Conservation (phyloP, 2,113 vertebrate species). For the Machaerirhynchus nigripectus region DNA sequence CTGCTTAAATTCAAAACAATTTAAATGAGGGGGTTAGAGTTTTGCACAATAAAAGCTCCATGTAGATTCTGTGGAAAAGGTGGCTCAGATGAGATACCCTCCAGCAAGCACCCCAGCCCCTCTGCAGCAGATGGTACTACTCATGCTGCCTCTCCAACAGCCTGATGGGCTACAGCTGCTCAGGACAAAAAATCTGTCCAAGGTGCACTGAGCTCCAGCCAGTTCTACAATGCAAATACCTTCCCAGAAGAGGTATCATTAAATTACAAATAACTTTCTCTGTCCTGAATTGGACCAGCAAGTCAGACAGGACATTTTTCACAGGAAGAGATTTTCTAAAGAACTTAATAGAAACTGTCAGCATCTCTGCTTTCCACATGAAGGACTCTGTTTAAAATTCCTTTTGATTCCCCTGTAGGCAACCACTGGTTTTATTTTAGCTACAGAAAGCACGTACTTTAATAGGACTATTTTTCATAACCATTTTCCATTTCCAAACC, state of each 20-base stretch:
- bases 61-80: background rate
- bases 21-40: background rate
- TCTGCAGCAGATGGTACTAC: background rate
- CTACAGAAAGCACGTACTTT: background rate
- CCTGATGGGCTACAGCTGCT: background rate
- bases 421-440: background rate
- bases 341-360: constrained; percentile 2
- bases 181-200: background rate
- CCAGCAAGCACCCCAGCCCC: background rate
- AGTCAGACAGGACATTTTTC: background rate
- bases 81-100: background rate
- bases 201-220: background rate
- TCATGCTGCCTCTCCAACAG: background rate
- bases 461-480: background rate
- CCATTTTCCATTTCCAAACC: background rate
- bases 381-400: background rate
- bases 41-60: background rate
- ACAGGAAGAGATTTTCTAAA: constrained; percentile 1
- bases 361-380: background rate
- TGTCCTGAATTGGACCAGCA: background rate
- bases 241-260: background rate
- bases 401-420: background rate
- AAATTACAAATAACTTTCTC: background rate
- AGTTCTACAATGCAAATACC: background rate
- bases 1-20: background rate